Evolutionary conservation across 2,113 vertebrate species (phyloP), one percentile per base, ranked within the genome.

Genomic region (Perca schrenkii): DNA sequence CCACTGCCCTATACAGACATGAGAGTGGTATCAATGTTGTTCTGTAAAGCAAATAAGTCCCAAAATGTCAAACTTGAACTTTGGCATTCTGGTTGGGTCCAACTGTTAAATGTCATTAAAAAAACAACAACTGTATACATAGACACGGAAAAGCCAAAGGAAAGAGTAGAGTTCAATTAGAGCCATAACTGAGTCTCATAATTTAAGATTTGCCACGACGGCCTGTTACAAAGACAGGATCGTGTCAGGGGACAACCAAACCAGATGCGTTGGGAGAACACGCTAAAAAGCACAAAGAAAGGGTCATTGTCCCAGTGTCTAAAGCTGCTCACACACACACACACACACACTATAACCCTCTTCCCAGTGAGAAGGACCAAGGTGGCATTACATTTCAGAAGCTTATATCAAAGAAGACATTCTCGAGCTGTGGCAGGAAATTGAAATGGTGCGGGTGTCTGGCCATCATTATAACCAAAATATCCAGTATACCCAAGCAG

Each of bases 261-360:
- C 50, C 85, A 88, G 76, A 79, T 74, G 76, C 63, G 52, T n/a
- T 21, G 46, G 69, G 62, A 74, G 25, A 21, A 56, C 47, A 28
- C 36, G 52, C 22, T 17, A 14, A 53, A 14, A 53, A 50, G 67
- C 54, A 69, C 43, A 58, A 13, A 31, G 28, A 25, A 54, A 17
- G 19, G 25, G 74, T 43, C 82, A 79, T 76, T 12, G 69, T 31
- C 72, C 50, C 69, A 17, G 47, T 15, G 77, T 61, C 54, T 21
- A 1, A 52, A 68, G 22, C 25, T 40, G 47, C n/a, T 43, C 25
- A 1, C 25, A 1, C 60, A 25, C 47, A n/a, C 47, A 46, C 14
- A 10, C 47, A n/a, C 47, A 46, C 10, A 14, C 47, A 46, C 60
- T 15, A n/a, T 6, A 49, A 57, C 40, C 8, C 13, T 61, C 22